Base-by-base conservation (phyloP, 2,888 invertebrate species). In the Atrina japonica region DNA sequence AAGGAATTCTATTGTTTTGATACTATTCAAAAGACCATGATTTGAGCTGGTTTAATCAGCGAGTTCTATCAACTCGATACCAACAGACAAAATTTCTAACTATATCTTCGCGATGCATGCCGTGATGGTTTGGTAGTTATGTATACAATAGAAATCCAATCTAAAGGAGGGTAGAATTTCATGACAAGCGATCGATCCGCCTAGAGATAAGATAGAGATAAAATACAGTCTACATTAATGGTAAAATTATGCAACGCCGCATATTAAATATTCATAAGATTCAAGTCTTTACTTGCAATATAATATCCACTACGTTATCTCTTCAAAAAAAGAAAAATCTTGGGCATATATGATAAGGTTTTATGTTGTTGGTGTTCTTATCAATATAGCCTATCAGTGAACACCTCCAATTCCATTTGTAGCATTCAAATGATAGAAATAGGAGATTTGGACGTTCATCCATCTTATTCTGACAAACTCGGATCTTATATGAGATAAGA, bases 381-480 rank as follows among this genome's bases (percentile, higher is more conserved):
- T 66, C 66, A 43, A 35, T 23, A 21, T 35, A 35, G 56, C 40
- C 56, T 56, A 40, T 40, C 56, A 35, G 35, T 7, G 56, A 63
- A 63, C 68, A 68, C 63, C 68, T 55, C 25, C 29, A 45, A 49
- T 45, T 47, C 29, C 27, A 35, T 56, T 61, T 50, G 43, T 61
- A 35, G 35, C 35, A 35, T 35, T 35, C 27, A 43, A 30, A 43
- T 23, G 80, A 80, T 80, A 73, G 58, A 63, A 70, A 76, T 76
- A 35, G 74, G 45, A 65, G 70, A 73, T 73, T 69, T 65, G 40
- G 55, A 11, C 56, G 66, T 65, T 52, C 66, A 78, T 75, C 75
- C 75, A 78, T 78, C 72, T 70, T 70, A 47, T 41, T 29, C 68
- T 76, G 78, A 74, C 76, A 78, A 75, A 70, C 66, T 45, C 29